Evolutionary conservation across 2,888 invertebrate genomes (phyloP).

Genomic region (Ectemnius continuus): DNA sequence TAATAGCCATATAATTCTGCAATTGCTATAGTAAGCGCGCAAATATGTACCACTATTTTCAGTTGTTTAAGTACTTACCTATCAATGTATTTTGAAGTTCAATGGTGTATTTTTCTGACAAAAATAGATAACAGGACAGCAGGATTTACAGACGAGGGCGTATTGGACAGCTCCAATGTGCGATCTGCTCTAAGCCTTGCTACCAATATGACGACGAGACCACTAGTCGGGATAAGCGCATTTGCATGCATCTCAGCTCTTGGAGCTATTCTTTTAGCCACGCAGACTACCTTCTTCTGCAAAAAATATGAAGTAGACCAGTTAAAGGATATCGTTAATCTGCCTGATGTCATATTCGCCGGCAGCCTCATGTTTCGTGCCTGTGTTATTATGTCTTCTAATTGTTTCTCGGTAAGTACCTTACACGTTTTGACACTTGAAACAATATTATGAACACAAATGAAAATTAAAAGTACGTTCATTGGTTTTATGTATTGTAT

Average conservation of each 20-base stretch:
- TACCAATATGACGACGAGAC: conserved; percentile 72
- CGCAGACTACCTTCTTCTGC: conserved; percentile 70
- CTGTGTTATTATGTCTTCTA: conserved; percentile 74
- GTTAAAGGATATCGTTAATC: conserved; percentile 61
- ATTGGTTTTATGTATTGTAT: neutral
- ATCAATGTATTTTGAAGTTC: neutral
- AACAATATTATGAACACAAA: too few species aligned
- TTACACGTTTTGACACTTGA: neutral
- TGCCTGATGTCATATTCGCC: conserved; percentile 68
- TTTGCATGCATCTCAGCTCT: conserved; percentile 74
- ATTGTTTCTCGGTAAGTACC: conserved; percentile 73
- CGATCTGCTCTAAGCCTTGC: conserved; percentile 72
- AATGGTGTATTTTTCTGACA: neutral
- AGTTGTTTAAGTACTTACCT: conserved; percentile 7
- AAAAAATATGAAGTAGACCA: conserved; percentile 65
- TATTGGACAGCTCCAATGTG: conserved; percentile 66
- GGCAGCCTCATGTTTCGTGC: conserved; percentile 72
- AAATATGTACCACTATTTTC: neutral
- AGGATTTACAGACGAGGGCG: conserved; percentile 72
- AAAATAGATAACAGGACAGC: conserved; percentile 71
- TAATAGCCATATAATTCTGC: neutral
- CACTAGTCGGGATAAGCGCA: conserved; percentile 72
- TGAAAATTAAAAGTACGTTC: neutral
- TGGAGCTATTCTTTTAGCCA: conserved; percentile 70
- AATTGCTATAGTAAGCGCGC: neutral